Percentiles rank a stretch among this genome's conserved stretches.
These are phyloP conservation scores for Spilogale gracilis DNA, from an alignment of 2,113 vertebrate species.

Conservation along the genomic window DNA sequence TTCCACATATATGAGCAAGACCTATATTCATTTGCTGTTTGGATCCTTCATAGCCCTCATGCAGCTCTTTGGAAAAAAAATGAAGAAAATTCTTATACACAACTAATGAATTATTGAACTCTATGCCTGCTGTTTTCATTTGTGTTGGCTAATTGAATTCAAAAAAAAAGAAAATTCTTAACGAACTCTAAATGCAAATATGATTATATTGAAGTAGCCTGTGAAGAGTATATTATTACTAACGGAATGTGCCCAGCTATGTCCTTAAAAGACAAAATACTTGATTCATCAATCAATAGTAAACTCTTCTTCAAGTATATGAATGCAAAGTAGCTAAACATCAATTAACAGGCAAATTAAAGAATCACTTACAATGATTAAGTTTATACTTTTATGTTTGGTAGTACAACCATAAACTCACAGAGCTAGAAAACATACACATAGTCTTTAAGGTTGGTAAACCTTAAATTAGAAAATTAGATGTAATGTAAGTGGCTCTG, in stretches of 20 bases:
- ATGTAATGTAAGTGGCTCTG: background rate
- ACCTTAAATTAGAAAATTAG: background rate
- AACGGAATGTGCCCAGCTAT: background rate
- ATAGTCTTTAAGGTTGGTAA: background rate
- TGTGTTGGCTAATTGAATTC: too few species aligned
- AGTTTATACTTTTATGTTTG: background rate
- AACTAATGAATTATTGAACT: too few species aligned
- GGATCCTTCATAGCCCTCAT: background rate
- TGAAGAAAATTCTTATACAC: background rate
- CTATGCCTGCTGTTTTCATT: too few species aligned
- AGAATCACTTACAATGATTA: background rate
- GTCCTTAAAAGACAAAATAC: background rate
- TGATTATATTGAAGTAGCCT: background rate
- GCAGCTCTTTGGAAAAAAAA: background rate
- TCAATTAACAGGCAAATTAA: background rate
- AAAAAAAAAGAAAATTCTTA: background rate
- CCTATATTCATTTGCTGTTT: background rate
- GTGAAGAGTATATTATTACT: background rate
- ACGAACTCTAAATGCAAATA: background rate
- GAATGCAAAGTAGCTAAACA: background rate
- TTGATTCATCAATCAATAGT: background rate
- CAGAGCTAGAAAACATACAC: background rate
- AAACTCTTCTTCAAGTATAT: background rate
- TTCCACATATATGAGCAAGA: background rate
- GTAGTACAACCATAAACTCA: background rate